Percentiles rank a stretch among this genome's conserved stretches.
Evolutionary conservation across 1,140 invertebrate species (phyloP).

Genomic region (Tribolium castaneum): DNA sequence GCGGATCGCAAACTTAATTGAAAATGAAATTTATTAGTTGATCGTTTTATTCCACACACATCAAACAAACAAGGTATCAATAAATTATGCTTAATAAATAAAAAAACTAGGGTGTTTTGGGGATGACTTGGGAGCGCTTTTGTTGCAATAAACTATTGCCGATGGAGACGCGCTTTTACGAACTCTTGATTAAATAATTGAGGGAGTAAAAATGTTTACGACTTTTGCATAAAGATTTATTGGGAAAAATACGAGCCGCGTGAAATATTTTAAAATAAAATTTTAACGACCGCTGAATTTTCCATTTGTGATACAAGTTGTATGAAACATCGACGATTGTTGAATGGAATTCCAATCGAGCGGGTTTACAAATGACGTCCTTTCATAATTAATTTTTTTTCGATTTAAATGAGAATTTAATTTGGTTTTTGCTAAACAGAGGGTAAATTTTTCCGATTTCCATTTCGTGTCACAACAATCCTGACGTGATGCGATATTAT

Average conservation of each 20-base stretch:
- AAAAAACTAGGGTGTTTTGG: too few species aligned
- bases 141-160: too few species aligned
- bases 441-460: background rate
- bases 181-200: conserved; percentile 31
- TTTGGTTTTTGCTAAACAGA: background rate
- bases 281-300: conserved; percentile 8
- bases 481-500: background rate
- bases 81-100: too few species aligned
- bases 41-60: background rate
- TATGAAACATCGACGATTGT: background rate
- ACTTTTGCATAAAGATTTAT: conserved; percentile 27
- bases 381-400: conserved; percentile 10
- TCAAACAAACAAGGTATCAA: too few species aligned
- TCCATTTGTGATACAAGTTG: conserved; percentile 9
- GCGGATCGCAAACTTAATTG: conserved; percentile 14
- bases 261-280: conserved; percentile 26
- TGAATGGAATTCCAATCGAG: background rate
- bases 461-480: background rate
- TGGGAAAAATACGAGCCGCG: conserved; percentile 10
- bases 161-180: background rate
- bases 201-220: conserved; percentile 17
- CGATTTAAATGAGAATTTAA: background rate
- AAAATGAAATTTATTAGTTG: conserved; percentile 29
- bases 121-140: too few species aligned
- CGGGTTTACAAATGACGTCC: background rate